Conservation (phyloP, 2,113 vertebrate genomes). For the Ceyx melanurus region DNA sequence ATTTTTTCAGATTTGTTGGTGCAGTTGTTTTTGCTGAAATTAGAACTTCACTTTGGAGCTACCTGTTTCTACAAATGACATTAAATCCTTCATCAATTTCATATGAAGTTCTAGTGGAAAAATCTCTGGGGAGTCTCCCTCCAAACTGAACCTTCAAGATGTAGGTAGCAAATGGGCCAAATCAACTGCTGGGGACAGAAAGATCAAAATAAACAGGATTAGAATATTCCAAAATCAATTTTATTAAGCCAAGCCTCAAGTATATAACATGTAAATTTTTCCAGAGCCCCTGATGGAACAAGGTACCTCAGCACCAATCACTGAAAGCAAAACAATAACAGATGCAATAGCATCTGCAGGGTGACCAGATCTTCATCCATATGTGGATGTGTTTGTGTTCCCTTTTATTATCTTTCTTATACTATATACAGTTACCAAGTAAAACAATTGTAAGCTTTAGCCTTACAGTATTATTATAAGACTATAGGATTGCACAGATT, state of each 20-base stretch:
- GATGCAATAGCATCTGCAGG: constrained; percentile 43
- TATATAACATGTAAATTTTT: constrained; percentile 50
- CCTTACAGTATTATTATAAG: background rate
- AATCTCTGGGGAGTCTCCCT: background rate
- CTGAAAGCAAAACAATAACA: constrained; percentile 32
- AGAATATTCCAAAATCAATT: constrained; percentile 25
- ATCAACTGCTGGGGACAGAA: background rate
- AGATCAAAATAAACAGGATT: background rate
- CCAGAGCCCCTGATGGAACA: background rate
- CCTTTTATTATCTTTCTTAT: background rate
- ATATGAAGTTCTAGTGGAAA: background rate
- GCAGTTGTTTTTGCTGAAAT: background rate
- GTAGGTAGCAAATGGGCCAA: background rate
- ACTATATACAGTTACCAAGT: background rate
- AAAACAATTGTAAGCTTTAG: background rate
- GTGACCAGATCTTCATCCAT: constrained; percentile 32
- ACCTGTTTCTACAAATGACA: background rate
- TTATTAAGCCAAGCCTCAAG: constrained; percentile 10
- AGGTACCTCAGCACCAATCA: background rate
- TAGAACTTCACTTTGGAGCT: background rate
- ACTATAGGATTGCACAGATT: background rate
- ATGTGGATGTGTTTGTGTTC: background rate
- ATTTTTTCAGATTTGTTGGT: background rate
- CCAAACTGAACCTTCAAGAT: background rate
- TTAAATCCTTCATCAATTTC: background rate